Percentiles rank a stretch among this genome's conserved stretches.
Evolutionary conservation across 2,797 vertebrate species (phyloP).

Genomic region (Phoeniculus purpureus): DNA sequence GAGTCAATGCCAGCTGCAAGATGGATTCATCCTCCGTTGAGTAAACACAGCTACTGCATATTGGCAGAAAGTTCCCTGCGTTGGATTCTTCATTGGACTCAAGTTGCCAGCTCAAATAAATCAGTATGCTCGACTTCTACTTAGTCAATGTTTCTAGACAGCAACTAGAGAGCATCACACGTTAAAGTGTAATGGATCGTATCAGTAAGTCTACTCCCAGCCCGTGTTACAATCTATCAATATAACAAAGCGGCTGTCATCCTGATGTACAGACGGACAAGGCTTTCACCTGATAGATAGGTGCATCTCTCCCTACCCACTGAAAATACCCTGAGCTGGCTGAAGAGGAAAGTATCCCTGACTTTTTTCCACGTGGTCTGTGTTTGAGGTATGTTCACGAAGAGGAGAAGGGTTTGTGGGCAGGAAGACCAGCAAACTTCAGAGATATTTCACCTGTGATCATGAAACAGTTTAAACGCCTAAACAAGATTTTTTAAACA

Average conservation of each 20-base stretch:
- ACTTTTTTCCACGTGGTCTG: background rate
- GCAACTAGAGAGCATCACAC: background rate
- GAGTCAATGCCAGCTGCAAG: slow-evolving; percentile 52
- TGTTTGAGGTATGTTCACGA: background rate
- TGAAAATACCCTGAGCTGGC: background rate
- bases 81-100: slow-evolving; percentile 35
- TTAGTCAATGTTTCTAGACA: slow-evolving; percentile 40
- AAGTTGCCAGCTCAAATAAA: slow-evolving; percentile 51
- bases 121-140: slow-evolving; percentile 33
- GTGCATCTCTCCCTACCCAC: background rate
- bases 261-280: background rate
- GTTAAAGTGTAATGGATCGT: slow-evolving; percentile 51
- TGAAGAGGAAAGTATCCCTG: background rate
- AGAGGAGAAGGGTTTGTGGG: background rate
- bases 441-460: background rate
- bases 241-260: slow-evolving; percentile 28
- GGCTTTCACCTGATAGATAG: background rate
- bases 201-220: slow-evolving; percentile 45
- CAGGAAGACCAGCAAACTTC: accelerated
- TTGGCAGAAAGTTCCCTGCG: slow-evolving; percentile 55
- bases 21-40: slow-evolving; percentile 32
- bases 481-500: background rate
- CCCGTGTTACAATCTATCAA: slow-evolving; percentile 28
- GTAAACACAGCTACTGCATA: slow-evolving; percentile 61
- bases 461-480: background rate